phyloP scores from a whole-genome alignment of 2,113 vertebrate genomes.

The Osmerus mordax region DNA sequence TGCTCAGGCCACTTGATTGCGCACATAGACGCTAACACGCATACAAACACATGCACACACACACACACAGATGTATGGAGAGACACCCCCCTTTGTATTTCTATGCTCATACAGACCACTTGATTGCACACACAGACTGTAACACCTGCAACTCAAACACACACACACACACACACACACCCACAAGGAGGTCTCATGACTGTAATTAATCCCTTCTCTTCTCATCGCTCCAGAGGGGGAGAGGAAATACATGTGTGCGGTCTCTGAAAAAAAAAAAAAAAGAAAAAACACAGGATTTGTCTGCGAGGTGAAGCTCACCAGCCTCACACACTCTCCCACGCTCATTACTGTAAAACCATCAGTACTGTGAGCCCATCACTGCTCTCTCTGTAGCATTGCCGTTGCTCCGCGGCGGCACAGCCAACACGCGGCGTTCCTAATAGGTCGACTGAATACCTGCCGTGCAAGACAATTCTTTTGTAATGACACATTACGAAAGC shows the following conservation, averaged over 20 bases:
- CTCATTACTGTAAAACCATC: background rate
- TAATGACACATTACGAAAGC: no score
- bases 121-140: constrained; percentile 28
- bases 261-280: constrained; percentile 22
- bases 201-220: constrained; percentile 51
- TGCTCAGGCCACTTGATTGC: background rate
- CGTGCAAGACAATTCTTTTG: no score
- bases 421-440: background rate
- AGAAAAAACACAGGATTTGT: constrained; percentile 15
- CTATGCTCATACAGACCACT: background rate
- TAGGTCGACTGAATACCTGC: background rate
- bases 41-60: constrained; percentile 13
- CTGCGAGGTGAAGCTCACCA: background rate
- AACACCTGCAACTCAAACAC: constrained; percentile 4
- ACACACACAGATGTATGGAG: constrained; percentile 25
- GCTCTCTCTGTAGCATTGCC: background rate
- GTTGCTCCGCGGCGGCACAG: background rate
- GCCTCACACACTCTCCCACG: background rate
- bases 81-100: background rate
- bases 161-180: background rate
- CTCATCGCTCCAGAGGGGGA: constrained; percentile 31
- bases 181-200: constrained; percentile 31
- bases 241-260: constrained; percentile 6
- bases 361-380: background rate
- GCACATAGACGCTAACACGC: background rate